Conservation (phyloP, 2,113 vertebrate genomes). For the Sardina pilchardus region DNA sequence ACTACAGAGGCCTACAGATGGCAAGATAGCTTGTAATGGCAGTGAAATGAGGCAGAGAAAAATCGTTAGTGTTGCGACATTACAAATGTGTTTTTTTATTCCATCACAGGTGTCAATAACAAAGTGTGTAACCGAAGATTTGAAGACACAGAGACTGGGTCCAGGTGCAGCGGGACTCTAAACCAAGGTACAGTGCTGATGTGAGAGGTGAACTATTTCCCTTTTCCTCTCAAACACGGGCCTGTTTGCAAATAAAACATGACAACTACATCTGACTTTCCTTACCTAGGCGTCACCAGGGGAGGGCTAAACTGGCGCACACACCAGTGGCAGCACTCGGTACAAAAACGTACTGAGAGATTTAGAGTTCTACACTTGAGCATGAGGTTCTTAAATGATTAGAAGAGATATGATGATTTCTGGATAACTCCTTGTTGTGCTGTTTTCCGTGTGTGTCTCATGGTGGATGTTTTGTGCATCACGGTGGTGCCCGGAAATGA, state of each 20-base stretch:
- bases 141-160: background rate
- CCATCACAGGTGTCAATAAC: background rate
- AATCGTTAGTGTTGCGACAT: background rate
- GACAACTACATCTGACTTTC: constrained; percentile 41
- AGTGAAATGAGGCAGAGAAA: no score
- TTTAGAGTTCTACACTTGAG: constrained; percentile 5
- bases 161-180: background rate
- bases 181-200: background rate
- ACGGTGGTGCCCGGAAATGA: background rate
- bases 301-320: background rate
- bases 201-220: background rate
- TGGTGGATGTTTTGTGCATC: background rate
- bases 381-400: background rate
- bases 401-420: background rate
- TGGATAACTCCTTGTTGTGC: background rate
- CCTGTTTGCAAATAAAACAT: constrained; percentile 38
- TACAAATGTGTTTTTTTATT: background rate
- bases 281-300: constrained; percentile 21
- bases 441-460: background rate
- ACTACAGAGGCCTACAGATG: no score
- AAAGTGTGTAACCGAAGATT: background rate
- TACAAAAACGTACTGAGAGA: background rate
- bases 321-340: constrained; percentile 18
- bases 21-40: no score
- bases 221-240: background rate